These are phyloP conservation scores for Ailurus styani DNA, from an alignment of 2,113 vertebrate species.

Conservation along the genomic window DNA sequence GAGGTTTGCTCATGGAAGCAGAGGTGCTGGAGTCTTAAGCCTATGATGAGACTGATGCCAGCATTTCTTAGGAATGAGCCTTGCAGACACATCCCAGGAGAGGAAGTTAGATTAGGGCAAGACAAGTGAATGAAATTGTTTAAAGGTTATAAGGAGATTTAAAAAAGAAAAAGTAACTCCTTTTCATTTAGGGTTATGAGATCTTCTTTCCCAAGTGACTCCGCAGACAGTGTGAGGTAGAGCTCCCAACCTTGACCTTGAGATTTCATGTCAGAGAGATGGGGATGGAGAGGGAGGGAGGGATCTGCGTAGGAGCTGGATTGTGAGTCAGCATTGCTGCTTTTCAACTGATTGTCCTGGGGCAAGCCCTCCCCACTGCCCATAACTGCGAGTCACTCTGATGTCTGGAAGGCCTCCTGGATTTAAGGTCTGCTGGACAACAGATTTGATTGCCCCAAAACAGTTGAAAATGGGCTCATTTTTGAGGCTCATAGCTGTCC, in stretches of 20 bases:
- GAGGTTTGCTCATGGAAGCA: neutral
- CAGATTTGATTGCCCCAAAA: neutral
- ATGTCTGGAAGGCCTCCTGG: rapidly evolving
- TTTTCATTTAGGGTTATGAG: neutral
- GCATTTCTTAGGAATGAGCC: conserved; percentile 22
- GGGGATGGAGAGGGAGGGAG: too few relatives aligned
- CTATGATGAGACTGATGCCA: neutral
- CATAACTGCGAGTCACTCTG: neutral
- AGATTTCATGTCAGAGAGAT: neutral
- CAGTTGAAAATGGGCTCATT: neutral
- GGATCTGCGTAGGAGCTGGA: neutral
- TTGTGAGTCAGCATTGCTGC: neutral
- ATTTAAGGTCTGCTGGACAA: neutral
- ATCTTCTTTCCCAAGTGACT: neutral
- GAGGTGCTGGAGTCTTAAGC: neutral
- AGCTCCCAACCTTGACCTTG: neutral
- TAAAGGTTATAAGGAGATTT: neutral
- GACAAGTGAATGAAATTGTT: neutral
- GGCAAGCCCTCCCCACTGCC: neutral
- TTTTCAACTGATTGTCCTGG: neutral
- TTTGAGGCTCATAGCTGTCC: neutral
- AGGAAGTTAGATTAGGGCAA: neutral
- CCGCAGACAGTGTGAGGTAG: neutral
- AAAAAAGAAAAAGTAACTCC: neutral
- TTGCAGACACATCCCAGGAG: neutral